Base-by-base conservation (phyloP, 2,797 vertebrate genomes). In the Pelochelys cantorii region DNA sequence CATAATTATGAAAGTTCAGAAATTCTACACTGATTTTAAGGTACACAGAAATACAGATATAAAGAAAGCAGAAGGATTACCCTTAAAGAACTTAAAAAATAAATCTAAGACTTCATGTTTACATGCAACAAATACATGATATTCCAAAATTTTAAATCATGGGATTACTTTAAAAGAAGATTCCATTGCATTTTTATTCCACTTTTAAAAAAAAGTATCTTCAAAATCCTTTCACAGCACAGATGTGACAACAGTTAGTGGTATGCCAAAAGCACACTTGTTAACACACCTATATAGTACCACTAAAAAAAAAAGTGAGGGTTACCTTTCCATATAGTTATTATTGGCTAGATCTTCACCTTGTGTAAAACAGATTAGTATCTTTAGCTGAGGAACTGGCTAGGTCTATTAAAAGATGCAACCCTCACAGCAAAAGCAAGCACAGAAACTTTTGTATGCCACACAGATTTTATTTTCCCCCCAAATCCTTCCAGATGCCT, bases 321-420 rank as follows among this genome's bases (percentile, higher is more conserved):
- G 9, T 92, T 93, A 22, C 84, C 75, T 92, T 94, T 95, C 77
- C 84, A 85, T 86, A 74, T 82, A 78, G 55, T 83, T 18, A 56
- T 18, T 0, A 0, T 5, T 0, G 29, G 81, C 81, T 87, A 84
- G 55, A 91, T 54, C 11, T 42, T 22, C 18, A 95, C n/a, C 75
- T 27, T 29, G 1, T 11, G 14, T 89, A 34, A 42, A n/a, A 15
- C 0, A 0, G 83, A 77, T 48, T 27, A 90, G 42, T 12, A 79
- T 75, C 2, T 4, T 57, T 53, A 48, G 27, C 81, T 68, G 11
- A 89, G 79, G 83, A 87, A 27, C n/a, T 83, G n/a, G 60, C 15
- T 48, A 17, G n/a, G 53, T 56, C 88, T 88, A 84, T 90, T 56
- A 88, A 92, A 84, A n/a, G 60, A 42, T 23, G 31, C 18, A 53